A percentile compares a stretch with the other conserved stretches of the same genome.
Conservation (phyloP, 1,140 invertebrate genomes). For the Dendroctonus valens region DNA sequence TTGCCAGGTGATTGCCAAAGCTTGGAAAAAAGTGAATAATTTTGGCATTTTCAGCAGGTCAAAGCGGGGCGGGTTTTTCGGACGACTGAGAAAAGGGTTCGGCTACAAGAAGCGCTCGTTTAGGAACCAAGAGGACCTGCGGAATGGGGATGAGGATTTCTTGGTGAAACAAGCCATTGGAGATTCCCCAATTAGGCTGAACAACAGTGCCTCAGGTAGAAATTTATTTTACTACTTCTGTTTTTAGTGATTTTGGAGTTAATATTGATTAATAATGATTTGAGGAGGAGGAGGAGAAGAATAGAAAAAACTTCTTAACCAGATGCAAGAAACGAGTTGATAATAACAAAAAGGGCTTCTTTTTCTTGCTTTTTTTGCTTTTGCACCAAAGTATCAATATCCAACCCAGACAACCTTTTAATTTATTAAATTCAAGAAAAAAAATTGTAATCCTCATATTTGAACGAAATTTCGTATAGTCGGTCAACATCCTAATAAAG, state of each 20-base stretch:
- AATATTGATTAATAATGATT: too few species aligned
- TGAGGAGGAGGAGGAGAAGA: too few species aligned
- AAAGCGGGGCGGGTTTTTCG: constrained; percentile 62
- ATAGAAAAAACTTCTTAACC: too few species aligned
- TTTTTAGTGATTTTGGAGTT: constrained; percentile 1
- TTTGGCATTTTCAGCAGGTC: constrained; percentile 48
- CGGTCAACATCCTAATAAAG: too few species aligned
- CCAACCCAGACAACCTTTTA: too few species aligned
- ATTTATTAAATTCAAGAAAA: too few species aligned
- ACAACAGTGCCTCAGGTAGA: constrained; percentile 35
- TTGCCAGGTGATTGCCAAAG: background rate
- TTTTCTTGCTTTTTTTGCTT: too few species aligned
- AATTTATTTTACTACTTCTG: background rate
- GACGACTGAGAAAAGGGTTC: constrained; percentile 67
- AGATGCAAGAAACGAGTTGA: too few species aligned
- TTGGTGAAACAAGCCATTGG: constrained; percentile 15
- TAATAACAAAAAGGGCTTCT: too few species aligned
- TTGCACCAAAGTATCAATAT: too few species aligned
- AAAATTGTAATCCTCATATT: too few species aligned
- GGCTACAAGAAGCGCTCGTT: constrained; percentile 60
- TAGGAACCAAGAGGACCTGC: constrained; percentile 53
- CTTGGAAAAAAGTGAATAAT: constrained; percentile 54
- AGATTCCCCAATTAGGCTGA: constrained; percentile 32
- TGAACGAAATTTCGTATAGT: too few species aligned
- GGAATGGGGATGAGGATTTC: constrained; percentile 51